A percentile compares a stretch with the other conserved stretches of the same genome.
Evolutionary conservation across 2,888 invertebrate genomes (phyloP).

Genomic region (Eilema griseolum): DNA sequence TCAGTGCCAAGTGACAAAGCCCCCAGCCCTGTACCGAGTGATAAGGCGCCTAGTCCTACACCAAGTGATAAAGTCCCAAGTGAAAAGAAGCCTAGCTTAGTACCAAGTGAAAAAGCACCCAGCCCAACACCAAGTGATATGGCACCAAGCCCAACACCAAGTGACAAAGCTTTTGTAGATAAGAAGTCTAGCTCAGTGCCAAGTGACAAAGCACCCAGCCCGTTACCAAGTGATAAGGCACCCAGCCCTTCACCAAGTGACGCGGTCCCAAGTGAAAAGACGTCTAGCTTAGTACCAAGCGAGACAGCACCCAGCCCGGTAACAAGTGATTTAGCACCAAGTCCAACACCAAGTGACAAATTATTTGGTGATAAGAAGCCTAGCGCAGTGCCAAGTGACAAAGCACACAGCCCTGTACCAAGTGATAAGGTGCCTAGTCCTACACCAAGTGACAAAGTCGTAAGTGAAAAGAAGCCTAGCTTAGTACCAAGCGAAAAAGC

Average conservation of each 20-base stretch:
- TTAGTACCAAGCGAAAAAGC: not conserved
- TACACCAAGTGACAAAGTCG: not conserved
- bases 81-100: not conserved
- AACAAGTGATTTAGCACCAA: constrained; percentile 10
- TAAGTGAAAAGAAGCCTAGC: no score
- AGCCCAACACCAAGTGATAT: not conserved
- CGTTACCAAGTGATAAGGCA: constrained; percentile 7
- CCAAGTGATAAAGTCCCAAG: not conserved
- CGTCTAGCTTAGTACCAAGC: not conserved
- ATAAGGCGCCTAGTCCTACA: constrained; percentile 12
- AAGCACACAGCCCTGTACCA: constrained; percentile 10
- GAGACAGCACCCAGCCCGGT: constrained; percentile 1
- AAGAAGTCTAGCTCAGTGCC: constrained; percentile 9
- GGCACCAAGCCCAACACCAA: not conserved
- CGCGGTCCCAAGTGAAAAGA: not conserved
- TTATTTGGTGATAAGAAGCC: not conserved
- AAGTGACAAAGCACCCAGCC: constrained; percentile 7
- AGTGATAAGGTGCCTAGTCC: not conserved
- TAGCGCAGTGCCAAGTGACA: constrained; percentile 15
- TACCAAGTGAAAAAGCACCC: constrained; percentile 5
- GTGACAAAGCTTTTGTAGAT: not conserved
- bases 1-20: constrained; percentile 1
- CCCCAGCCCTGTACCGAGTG: constrained; percentile 12
- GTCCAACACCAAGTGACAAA: constrained; percentile 12
- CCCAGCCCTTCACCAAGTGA: constrained; percentile 1